phyloP scores from a whole-genome alignment of 2,797 vertebrate genomes.

The Harpagifer antarcticus region DNA sequence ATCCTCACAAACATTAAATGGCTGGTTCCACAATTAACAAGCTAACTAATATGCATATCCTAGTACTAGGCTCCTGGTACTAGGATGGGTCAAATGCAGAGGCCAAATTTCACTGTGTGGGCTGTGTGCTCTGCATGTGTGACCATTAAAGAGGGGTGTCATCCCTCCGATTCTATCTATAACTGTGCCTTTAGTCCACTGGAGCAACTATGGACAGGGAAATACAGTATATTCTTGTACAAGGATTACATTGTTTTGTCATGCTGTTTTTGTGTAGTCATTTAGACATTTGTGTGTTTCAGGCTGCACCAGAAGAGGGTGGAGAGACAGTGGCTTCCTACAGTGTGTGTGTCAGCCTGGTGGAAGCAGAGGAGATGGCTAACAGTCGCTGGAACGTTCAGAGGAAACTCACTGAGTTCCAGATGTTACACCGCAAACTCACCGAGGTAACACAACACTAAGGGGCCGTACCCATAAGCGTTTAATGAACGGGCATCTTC shows the following conservation, averaged over 20 bases:
- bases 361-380: conserved; percentile 87
- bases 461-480: no score
- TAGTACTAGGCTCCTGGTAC: no score
- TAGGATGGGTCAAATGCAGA: no score
- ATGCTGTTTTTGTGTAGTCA: neutral
- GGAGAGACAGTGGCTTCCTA: conserved; percentile 95
- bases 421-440: conserved; percentile 95
- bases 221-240: neutral
- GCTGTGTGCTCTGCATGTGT: no score
- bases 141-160: no score
- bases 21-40: neutral
- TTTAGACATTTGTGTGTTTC: conserved; percentile 13
- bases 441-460: conserved; percentile 88
- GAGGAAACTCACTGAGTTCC: conserved; percentile 96
- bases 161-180: no score
- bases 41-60: neutral
- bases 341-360: conserved; percentile 90
- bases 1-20: neutral
- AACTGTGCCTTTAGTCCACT: neutral
- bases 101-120: no score
- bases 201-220: neutral
- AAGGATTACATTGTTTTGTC: neutral
- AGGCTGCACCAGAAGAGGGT: conserved; percentile 94
- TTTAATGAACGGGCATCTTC: no score
- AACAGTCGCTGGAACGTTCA: conserved; percentile 92